Percentiles rank a stretch among this genome's conserved stretches.
These are phyloP conservation scores for Cordylochernes scorpioides DNA, from an alignment of 2,888 invertebrate species.

Conservation along the genomic window DNA sequence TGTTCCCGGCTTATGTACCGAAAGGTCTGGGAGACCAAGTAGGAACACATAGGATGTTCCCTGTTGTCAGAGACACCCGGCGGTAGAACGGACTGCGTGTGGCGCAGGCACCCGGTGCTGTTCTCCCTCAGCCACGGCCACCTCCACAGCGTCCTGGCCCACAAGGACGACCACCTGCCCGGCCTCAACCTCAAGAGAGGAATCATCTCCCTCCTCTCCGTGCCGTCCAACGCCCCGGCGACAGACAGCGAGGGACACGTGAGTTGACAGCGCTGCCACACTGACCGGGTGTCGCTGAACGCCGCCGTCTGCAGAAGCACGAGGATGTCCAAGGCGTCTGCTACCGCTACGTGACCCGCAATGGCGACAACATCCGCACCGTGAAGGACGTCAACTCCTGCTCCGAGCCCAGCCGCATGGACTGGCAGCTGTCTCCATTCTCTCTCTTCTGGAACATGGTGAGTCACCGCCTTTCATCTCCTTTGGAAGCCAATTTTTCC, in stretches of 20 bases:
- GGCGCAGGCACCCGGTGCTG: slow-evolving; percentile 8
- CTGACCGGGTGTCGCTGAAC: too few species aligned
- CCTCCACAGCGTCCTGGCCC: slow-evolving; percentile 4
- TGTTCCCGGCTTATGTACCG: too few species aligned
- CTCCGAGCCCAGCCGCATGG: slow-evolving; percentile 8
- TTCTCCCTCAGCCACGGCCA: slow-evolving; percentile 11
- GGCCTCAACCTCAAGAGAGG: slow-evolving; percentile 14
- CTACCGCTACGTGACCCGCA: too few species aligned
- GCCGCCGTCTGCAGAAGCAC: too few species aligned
- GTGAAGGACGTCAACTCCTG: too few species aligned
- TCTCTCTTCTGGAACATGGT: slow-evolving; percentile 14
- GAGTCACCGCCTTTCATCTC: slow-evolving; percentile 2
- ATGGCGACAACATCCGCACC: too few species aligned
- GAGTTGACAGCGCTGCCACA: too few species aligned
- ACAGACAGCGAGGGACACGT: slow-evolving; percentile 2
- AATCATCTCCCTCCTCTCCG: slow-evolving; percentile 10
- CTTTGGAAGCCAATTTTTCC: too few species aligned
- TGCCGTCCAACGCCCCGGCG: slow-evolving; percentile 5
- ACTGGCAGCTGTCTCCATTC: slow-evolving; percentile 11
- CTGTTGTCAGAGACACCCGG: too few species aligned
- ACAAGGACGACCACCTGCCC: slow-evolving; percentile 9
- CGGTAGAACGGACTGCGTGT: too few species aligned
- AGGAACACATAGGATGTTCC: too few species aligned
- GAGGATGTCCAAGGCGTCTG: slow-evolving; percentile 13
- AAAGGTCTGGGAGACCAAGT: too few species aligned